These are phyloP conservation scores for Cervus canadensis DNA, from an alignment of 2,113 vertebrate genomes.

Conservation along the genomic window DNA sequence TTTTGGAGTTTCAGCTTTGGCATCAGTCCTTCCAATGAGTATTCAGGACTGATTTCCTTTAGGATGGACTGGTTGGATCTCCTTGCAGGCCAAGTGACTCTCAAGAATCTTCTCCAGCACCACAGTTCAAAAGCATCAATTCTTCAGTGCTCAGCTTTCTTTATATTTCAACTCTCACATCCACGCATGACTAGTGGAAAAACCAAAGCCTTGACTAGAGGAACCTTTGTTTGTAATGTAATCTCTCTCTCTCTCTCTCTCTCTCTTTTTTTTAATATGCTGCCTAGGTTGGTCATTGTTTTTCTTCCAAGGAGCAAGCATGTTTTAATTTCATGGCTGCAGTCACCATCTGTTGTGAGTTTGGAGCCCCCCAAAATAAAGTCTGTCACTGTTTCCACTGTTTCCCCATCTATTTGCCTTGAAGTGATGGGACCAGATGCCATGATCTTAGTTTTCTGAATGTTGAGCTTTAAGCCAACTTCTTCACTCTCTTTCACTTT, in stretches of 20 bases:
- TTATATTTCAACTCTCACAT: not conserved
- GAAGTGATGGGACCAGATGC: not conserved
- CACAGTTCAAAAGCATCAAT: not conserved
- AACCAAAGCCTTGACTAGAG: not conserved
- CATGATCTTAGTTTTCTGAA: not conserved
- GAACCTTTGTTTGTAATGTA: not conserved
- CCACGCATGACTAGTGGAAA: not conserved
- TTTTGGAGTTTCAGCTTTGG: not conserved
- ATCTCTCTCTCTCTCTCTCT: not conserved
- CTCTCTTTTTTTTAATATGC: not conserved
- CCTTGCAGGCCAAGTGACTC: not conserved
- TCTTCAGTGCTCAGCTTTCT: not conserved
- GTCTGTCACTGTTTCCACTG: not conserved
- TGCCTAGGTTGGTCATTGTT: not conserved
- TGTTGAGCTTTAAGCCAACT: not conserved
- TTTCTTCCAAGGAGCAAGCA: not conserved
- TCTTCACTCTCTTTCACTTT: not conserved
- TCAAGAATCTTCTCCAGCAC: not conserved
- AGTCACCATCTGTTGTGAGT: not conserved
- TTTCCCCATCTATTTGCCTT: not conserved
- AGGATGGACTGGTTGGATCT: not conserved
- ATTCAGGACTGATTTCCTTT: not conserved
- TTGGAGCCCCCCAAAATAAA: not conserved
- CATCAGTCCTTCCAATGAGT: not conserved
- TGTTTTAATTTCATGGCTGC: not conserved